A percentile compares a stretch with the other conserved stretches of the same genome.
phyloP scores from a whole-genome alignment of 1,140 invertebrate species.

The Anastatus disparis region DNA sequence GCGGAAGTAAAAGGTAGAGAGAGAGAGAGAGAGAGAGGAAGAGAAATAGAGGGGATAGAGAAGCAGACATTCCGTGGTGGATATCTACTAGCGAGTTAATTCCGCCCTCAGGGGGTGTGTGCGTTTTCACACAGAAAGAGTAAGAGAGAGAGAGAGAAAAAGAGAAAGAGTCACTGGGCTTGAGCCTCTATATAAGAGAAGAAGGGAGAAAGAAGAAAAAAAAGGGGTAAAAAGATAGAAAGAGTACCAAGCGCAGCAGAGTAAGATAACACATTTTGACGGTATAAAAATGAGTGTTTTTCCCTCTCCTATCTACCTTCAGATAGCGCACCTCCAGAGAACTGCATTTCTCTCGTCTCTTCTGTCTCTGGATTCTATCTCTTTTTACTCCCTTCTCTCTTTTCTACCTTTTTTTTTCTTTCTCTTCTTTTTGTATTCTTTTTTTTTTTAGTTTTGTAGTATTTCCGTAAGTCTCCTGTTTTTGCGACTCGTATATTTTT shows the following conservation, averaged over 20 bases:
- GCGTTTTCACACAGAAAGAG: no score
- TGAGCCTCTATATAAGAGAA: conserved; percentile 29
- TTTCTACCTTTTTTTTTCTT: not conserved
- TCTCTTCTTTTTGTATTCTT: not conserved
- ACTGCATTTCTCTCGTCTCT: conserved; percentile 40
- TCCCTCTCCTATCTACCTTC: conserved; percentile 53
- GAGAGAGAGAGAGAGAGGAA: conserved; percentile 35
- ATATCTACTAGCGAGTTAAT: conserved; percentile 66
- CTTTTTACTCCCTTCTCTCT: not conserved
- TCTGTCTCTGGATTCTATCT: conserved; percentile 28
- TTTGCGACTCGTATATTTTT: conserved; percentile 33
- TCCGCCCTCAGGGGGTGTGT: conserved; percentile 55
- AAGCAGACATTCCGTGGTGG: conserved; percentile 45
- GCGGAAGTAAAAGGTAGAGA: not conserved
- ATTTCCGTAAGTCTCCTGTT: conserved; percentile 35
- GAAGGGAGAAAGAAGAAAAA: conserved; percentile 37
- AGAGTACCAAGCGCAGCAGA: conserved; percentile 45
- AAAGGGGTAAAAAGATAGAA: conserved; percentile 21
- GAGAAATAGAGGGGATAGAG: conserved; percentile 38
- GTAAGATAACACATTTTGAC: conserved; percentile 63
- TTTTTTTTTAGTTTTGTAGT: not conserved
- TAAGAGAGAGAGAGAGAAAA: no score
- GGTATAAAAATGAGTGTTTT: conserved; percentile 66
- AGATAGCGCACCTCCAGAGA: conserved; percentile 55
- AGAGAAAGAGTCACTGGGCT: conserved; percentile 16